phyloP scores from a whole-genome alignment of 2,797 vertebrate genomes.

The Parauchenoglanis ngamensis region DNA sequence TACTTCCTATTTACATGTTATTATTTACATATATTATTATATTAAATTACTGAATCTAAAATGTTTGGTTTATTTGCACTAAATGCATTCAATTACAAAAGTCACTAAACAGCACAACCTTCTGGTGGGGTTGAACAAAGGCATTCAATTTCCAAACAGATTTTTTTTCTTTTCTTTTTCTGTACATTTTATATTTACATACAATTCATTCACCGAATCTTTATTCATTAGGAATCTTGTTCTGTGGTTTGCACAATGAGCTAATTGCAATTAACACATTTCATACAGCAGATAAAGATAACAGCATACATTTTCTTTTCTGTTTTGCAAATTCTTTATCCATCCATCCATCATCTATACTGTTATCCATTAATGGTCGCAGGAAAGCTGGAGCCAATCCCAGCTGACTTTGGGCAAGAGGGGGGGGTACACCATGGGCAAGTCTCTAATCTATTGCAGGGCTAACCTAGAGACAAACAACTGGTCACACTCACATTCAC shows the following conservation, averaged over 20 bases:
- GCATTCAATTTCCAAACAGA: neutral
- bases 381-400: too few species aligned
- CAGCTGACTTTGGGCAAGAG: too few species aligned
- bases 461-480: too few species aligned
- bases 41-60: neutral
- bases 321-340: neutral
- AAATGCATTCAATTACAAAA: neutral
- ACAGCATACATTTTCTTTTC: neutral
- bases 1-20: neutral
- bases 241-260: slow-evolving; percentile 1
- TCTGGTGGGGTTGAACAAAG: slow-evolving; percentile 32
- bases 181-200: neutral
- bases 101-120: slow-evolving; percentile 39
- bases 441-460: too few species aligned
- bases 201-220: neutral
- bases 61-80: neutral
- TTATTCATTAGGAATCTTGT: neutral
- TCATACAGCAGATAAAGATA: slow-evolving; percentile 12
- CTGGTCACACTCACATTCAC: too few species aligned
- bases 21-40: neutral
- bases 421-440: too few species aligned
- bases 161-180: neutral
- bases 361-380: too few species aligned
- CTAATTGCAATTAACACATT: neutral
- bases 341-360: too few species aligned